Evolutionary conservation across 2,113 vertebrate genomes (phyloP).

Genomic region (Bos javanicus): DNA sequence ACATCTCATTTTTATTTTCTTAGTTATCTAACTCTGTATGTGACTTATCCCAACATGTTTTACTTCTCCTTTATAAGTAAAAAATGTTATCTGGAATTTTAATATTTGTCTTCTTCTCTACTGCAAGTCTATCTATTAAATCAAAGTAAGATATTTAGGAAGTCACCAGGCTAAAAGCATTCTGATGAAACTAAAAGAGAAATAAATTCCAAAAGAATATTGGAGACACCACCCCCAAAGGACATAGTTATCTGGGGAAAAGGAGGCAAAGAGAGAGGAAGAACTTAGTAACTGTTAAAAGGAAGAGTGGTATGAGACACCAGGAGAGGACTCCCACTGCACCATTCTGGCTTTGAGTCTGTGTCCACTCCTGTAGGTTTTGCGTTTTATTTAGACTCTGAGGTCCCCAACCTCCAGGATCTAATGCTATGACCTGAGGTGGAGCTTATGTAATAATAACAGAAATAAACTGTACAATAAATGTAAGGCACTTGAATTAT

Average conservation of each 20-base stretch:
- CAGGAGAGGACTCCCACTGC: accelerated
- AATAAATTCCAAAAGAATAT: not conserved
- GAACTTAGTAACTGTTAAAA: not conserved
- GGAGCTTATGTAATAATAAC: not conserved
- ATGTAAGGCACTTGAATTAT: not conserved
- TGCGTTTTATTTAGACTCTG: not conserved
- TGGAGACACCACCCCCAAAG: not conserved
- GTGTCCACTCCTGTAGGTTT: not conserved
- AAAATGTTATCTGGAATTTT: not conserved
- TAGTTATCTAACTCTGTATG: not conserved
- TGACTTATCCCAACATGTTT: not conserved
- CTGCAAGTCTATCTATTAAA: not conserved
- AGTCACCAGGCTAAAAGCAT: not conserved
- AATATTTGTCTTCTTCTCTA: not conserved
- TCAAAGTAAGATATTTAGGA: not conserved
- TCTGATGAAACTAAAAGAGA: not conserved
- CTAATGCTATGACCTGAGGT: not conserved
- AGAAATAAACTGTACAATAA: not conserved
- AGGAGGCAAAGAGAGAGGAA: not conserved
- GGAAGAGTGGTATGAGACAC: accelerated
- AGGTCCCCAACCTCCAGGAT: not conserved
- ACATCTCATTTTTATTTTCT: not conserved
- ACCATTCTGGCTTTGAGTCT: not conserved
- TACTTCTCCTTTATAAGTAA: not conserved
- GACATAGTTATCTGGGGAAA: not conserved